Percentiles rank a stretch among this genome's conserved stretches.
Conservation (phyloP, 2,888 invertebrate genomes). For the Eristalis pertinax region DNA sequence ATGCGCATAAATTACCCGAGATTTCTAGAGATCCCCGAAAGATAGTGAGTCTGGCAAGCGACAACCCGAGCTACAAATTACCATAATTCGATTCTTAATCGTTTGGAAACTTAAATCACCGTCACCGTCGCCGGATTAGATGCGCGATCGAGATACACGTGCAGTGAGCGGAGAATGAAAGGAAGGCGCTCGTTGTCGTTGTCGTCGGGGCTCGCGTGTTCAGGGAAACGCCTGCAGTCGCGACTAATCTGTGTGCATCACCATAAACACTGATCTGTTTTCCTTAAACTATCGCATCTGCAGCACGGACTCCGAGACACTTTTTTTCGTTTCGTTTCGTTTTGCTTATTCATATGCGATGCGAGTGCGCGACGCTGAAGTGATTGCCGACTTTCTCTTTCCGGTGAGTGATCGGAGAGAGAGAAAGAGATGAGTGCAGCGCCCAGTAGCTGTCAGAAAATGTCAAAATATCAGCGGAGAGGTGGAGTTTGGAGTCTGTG, state of each 20-base stretch:
- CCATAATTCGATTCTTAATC: slow-evolving; percentile 66
- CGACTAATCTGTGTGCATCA: slow-evolving; percentile 31
- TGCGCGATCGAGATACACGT: slow-evolving; percentile 45
- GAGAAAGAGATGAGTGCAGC: background rate
- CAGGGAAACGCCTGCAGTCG: slow-evolving; percentile 55
- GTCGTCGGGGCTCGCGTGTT: background rate
- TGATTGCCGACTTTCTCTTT: slow-evolving; percentile 39
- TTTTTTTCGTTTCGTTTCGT: background rate
- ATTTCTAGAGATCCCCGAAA: slow-evolving; percentile 19
- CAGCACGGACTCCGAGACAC: slow-evolving; percentile 1
- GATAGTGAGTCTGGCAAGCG: slow-evolving; percentile 39
- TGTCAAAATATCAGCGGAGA: background rate
- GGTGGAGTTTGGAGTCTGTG: background rate
- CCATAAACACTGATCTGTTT: slow-evolving; percentile 20
- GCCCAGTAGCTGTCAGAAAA: background rate
- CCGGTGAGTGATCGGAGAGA: background rate
- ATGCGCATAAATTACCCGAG: slow-evolving; percentile 55
- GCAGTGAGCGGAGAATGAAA: slow-evolving; percentile 26
- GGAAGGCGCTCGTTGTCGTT: background rate
- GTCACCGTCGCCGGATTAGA: slow-evolving; percentile 41
- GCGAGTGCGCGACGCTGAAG: background rate
- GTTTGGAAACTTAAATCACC: slow-evolving; percentile 44
- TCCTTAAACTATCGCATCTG: background rate
- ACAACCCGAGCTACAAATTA: slow-evolving; percentile 57
- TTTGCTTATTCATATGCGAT: background rate